Base-by-base conservation (phyloP, 2,888 invertebrate genomes). In the Synanthedon tipuliformis region DNA sequence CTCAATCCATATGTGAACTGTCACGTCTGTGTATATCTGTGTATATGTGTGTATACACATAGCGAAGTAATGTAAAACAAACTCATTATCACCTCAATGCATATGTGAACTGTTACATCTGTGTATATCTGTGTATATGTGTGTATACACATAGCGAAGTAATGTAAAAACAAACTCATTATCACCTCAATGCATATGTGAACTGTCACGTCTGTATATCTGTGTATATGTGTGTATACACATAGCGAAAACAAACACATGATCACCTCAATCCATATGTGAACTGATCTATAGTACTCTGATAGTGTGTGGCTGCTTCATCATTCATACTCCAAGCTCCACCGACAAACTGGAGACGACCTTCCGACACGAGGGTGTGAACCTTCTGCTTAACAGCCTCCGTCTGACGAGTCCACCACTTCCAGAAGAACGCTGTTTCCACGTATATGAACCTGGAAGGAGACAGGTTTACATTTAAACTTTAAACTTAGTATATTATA, bases 301-400 rank as follows among this genome's bases (percentile, higher is more conserved):
- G 92, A 65, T 94, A 94, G 61, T 93, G 91, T 0, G 91, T 88
- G 0, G 88, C 88, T 0, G 93, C 94, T 68, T 95, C 88, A 61
- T 95, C 95, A 65, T 95, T 94, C 95, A 95, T 95, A 61, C 91
- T 92, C 94, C 94, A 94, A 0, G 91, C 94, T 0, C 94, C 94
- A 0, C 94, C 91, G 5, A 92, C 91, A 57, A 95, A 92, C 80
- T 94, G 94, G 40, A 95, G 79, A 56, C 93, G 89, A 0, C 95
- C 95, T 59, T 90, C 89, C 0, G 90, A 81, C 0, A 97, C 93
- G 40, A 96, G 80, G 7, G 80, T 79, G 54, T 88, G 90, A 0
- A 96, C 93, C 55, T 69, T 71, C 13, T 90, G 77, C 59, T 90
- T 89, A 0, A 87, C 78, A 0, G 71, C 73, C 0, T 90, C 87